Base-by-base conservation (phyloP, 2,113 vertebrate genomes). In the Laterallus jamaicensis region DNA sequence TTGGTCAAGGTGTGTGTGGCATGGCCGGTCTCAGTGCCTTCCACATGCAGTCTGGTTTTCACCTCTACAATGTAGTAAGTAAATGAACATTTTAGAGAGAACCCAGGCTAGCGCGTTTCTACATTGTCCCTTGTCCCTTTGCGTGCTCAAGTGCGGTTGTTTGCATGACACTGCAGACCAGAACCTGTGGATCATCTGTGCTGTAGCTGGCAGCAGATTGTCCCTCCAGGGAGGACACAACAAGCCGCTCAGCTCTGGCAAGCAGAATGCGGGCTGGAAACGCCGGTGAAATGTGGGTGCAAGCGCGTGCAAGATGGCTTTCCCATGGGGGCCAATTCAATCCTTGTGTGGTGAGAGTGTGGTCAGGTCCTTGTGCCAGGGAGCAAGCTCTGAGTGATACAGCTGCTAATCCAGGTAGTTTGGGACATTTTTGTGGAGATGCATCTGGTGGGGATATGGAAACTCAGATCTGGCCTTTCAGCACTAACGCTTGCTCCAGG, bases 81-180 rank as follows among this genome's bases (percentile, higher is more conserved):
- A 64, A 60, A 35, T 66, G 59, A 37, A 82, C 21, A 9, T 52
- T 73, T 71, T 32, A 62, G 1, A 80, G 63, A 17, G 60, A 69
- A 64, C 15, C 44, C 35, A 76, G 35, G 12, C 35, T 82, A 12
- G 1, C 75, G 49, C 37, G 14, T 47, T 50, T 58, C 16, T 25
- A 1, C 25, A 17, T 39, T 82, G 18, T 52, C 12, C 32, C 28
- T 90, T 7, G 5, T 37, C 21, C 25, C 58, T 63, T n/a, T 9
- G 6, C 42, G 24, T 2, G 2, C 37, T 70, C 20, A 18, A 55
- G 29, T 1, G 0, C 0, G 0, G 37, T 29, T 24, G 22, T 15
- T 24, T 1, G 0, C 1, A 0, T n/a, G 56, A 47, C 50, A n/a
- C 56, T 78, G 66, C 5, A 12, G 39, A 21, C 25, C 21, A 76